Evolutionary conservation across 1,140 invertebrate species (phyloP).

Genomic region (Gryllus bimaculatus): DNA sequence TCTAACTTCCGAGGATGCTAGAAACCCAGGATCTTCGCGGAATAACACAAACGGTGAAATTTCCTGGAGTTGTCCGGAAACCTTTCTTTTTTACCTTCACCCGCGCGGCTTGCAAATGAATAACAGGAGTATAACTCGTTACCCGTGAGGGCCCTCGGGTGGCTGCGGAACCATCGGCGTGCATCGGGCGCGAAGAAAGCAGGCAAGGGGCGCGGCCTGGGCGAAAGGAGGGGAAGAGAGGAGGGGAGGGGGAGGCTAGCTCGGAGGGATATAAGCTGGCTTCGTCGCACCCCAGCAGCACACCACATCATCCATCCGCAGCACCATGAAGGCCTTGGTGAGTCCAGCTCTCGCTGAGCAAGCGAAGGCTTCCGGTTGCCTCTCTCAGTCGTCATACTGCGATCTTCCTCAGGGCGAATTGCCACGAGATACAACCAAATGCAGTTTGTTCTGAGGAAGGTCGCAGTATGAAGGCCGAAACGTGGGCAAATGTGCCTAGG

Average conservation of each 20-base stretch:
- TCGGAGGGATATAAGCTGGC: not conserved
- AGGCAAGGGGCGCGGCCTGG: not conserved
- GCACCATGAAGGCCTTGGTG: not conserved
- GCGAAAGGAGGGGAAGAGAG: not conserved
- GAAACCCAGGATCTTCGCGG: not conserved
- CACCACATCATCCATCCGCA: not conserved
- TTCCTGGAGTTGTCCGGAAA: not conserved
- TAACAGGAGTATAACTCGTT: not conserved
- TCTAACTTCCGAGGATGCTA: not conserved
- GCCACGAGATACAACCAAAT: too few relatives aligned
- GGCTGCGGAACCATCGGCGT: not conserved
- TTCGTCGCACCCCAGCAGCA: not conserved
- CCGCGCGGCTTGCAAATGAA: not conserved
- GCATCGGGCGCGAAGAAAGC: not conserved
- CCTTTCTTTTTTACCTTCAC: slow-evolving; percentile 4
- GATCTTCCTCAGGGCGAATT: too few relatives aligned
- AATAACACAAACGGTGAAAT: not conserved
- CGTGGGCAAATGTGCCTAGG: too few relatives aligned
- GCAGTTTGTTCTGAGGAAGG: too few relatives aligned
- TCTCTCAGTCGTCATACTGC: too few relatives aligned
- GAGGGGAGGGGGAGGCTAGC: too few relatives aligned
- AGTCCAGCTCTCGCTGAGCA: not conserved
- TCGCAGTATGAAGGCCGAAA: too few relatives aligned
- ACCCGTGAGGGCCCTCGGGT: not conserved
- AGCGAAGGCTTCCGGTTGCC: too few relatives aligned